These are phyloP conservation scores for Spheniscus mendiculus DNA, from an alignment of 2,113 vertebrate genomes.

Conservation along the genomic window DNA sequence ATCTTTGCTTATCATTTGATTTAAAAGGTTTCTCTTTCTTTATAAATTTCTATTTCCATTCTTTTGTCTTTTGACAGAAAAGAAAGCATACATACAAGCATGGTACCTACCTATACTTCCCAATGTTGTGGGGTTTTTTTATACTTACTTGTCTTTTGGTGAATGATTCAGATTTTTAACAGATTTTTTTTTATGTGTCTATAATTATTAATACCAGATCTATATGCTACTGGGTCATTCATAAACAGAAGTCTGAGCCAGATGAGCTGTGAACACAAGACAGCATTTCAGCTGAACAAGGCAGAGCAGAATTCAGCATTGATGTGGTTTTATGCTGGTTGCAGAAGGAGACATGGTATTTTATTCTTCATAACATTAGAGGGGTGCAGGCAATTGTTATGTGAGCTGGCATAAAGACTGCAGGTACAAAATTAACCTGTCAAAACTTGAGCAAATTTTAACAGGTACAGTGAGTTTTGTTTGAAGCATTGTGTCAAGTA, in stretches of 20 bases:
- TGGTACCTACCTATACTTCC: not conserved
- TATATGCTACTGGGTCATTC: not conserved
- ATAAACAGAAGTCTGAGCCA: not conserved
- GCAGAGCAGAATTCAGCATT: not conserved
- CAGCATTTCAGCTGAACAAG: not conserved
- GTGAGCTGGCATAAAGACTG: not conserved
- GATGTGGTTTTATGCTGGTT: not conserved
- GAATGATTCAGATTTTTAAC: not conserved
- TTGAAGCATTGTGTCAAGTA: not conserved
- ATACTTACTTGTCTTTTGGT: not conserved
- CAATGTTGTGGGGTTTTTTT: not conserved
- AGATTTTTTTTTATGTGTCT: not conserved
- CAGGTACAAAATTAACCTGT: slow-evolving; percentile 22
- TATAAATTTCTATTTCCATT: not conserved
- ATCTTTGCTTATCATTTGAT: not conserved
- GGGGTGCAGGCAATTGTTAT: not conserved
- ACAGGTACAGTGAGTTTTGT: not conserved
- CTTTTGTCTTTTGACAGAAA: not conserved
- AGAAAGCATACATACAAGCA: not conserved
- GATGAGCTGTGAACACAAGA: not conserved
- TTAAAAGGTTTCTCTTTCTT: not conserved
- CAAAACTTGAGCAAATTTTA: slow-evolving; percentile 15
- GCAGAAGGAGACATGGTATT: not conserved
- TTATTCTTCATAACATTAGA: not conserved
- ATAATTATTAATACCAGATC: not conserved